A percentile compares a stretch with the other conserved stretches of the same genome.
phyloP scores from a whole-genome alignment of 2,113 vertebrate species.

The Silurus glanis region DNA sequence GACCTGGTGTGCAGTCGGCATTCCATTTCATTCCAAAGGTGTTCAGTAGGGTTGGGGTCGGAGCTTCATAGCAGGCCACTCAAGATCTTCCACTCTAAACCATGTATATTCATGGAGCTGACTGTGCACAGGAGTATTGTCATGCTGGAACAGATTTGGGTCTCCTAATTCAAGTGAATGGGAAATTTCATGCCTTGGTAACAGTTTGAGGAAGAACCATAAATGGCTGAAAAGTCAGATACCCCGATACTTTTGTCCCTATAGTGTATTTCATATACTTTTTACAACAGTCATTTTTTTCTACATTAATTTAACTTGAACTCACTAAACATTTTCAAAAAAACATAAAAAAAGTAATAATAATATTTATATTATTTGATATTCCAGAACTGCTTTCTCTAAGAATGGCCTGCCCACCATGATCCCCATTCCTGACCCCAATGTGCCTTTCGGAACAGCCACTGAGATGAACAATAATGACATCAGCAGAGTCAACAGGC shows the following conservation, averaged over 20 bases:
- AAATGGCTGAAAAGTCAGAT: too few species aligned
- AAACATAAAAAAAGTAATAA: background rate
- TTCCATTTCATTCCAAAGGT: too few species aligned
- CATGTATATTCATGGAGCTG: too few species aligned
- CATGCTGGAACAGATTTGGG: too few species aligned
- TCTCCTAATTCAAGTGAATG: too few species aligned
- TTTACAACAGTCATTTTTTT: background rate
- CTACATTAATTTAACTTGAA: background rate
- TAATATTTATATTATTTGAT: background rate
- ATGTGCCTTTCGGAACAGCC: slow-evolving; percentile 36
- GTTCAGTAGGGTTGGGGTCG: too few species aligned
- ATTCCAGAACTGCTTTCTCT: slow-evolving; percentile 50
- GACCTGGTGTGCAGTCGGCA: too few species aligned
- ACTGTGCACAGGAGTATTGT: too few species aligned
- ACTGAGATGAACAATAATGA: slow-evolving; percentile 51
- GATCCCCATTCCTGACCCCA: slow-evolving; percentile 49
- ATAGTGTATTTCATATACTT: background rate
- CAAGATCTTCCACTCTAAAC: too few species aligned
- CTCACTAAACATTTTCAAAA: background rate
- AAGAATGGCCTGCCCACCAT: slow-evolving; percentile 52
- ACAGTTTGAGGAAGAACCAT: too few species aligned
- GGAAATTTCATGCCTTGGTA: too few species aligned
- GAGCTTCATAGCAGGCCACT: too few species aligned
- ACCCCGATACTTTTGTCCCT: background rate
- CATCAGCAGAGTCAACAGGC: slow-evolving; percentile 46